Conservation (phyloP, 2,797 vertebrate species). For the Fistularia commersonii region DNA sequence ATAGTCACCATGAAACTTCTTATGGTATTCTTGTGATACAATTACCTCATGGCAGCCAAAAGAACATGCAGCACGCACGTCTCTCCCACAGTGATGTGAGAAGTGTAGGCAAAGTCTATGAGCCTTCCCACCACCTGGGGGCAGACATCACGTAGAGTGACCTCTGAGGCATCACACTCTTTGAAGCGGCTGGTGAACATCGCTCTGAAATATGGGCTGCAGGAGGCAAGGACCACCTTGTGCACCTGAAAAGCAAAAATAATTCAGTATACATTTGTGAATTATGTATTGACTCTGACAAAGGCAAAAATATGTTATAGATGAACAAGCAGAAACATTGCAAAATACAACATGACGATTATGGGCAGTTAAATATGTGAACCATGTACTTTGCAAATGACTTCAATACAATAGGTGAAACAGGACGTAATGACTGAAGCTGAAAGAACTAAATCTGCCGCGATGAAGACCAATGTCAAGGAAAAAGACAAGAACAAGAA, state of each 20-base stretch:
- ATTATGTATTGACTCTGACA: neutral
- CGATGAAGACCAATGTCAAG: too few species aligned
- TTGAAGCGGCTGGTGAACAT: conserved; percentile 84
- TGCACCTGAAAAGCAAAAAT: conserved; percentile 64
- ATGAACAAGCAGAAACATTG: neutral
- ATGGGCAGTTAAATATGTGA: too few species aligned
- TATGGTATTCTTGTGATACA: neutral
- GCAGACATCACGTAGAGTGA: conserved; percentile 77
- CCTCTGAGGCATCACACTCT: conserved; percentile 75
- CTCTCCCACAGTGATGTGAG: conserved; percentile 80
- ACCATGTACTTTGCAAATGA: too few species aligned
- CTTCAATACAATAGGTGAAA: too few species aligned
- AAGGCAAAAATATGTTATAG: neutral
- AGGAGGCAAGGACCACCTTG: conserved; percentile 80
- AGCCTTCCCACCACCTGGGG: conserved; percentile 78
- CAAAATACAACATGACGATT: too few species aligned
- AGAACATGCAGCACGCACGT: conserved; percentile 80
- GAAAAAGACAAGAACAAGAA: too few species aligned
- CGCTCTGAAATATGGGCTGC: conserved; percentile 82
- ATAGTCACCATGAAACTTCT: neutral
- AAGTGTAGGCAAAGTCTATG: conserved; percentile 83
- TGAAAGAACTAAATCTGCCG: too few species aligned
- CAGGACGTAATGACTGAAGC: too few species aligned
- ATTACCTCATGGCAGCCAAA: conserved; percentile 78
- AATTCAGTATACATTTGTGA: neutral